A percentile compares a stretch with the other conserved stretches of the same genome.
phyloP scores from a whole-genome alignment of 2,888 invertebrate genomes.

The Cephus sareptanus region DNA sequence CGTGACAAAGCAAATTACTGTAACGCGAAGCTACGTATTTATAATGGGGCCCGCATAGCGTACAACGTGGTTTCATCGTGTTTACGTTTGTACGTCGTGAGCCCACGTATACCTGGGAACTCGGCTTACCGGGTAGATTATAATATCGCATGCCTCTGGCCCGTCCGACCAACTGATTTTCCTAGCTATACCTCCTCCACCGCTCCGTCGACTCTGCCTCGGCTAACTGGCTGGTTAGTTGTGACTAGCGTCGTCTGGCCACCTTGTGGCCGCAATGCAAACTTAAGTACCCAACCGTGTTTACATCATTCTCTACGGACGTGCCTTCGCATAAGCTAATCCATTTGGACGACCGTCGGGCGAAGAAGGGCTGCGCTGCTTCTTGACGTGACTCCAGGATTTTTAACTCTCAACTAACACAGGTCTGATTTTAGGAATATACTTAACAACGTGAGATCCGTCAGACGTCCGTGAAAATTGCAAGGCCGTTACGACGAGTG shows the following conservation, averaged over 20 bases:
- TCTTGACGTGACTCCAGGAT: neutral
- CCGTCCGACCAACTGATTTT: neutral
- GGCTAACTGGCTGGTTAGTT: neutral
- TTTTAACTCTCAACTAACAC: neutral
- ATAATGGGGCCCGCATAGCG: neutral
- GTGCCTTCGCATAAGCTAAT: slow-evolving; percentile 28
- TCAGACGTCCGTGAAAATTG: no score
- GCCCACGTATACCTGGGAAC: neutral
- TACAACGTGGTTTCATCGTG: neutral
- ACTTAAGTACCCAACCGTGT: slow-evolving; percentile 21
- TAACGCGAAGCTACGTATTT: slow-evolving; percentile 6
- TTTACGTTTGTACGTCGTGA: neutral
- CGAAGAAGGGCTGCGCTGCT: neutral
- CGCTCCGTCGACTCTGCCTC: neutral
- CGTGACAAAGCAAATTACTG: slow-evolving; percentile 41
- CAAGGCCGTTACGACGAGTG: no score
- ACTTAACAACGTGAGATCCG: no score
- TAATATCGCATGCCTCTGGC: neutral
- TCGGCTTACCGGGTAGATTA: neutral
- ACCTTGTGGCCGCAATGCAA: neutral
- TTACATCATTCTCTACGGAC: slow-evolving; percentile 30
- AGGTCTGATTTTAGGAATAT: no score
- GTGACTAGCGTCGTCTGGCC: neutral
- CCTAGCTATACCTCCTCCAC: neutral
- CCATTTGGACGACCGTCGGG: neutral